Conservation (phyloP, 1,140 invertebrate species). For the Ceratosolen fusciceps region DNA sequence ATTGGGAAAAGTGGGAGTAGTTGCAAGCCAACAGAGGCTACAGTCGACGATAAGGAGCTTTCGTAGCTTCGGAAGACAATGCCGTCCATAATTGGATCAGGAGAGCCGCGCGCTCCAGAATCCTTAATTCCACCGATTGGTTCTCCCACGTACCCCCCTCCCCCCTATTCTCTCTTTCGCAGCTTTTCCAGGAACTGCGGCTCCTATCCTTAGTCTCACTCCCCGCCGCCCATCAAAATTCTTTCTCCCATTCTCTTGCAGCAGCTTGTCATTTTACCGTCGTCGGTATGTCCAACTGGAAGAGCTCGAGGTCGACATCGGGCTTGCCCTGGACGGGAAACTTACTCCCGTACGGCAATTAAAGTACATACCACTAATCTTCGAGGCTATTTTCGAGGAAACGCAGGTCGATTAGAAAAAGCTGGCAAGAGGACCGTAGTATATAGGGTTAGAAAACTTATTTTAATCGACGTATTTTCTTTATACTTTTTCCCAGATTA, state of each 20-base stretch:
- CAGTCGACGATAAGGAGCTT: slow-evolving; percentile 60
- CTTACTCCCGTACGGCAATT: background rate
- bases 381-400: background rate
- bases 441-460: background rate
- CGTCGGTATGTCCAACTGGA: too few species aligned
- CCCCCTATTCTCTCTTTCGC: slow-evolving; percentile 2
- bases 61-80: slow-evolving; percentile 63
- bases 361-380: slow-evolving; percentile 1
- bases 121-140: slow-evolving; percentile 62
- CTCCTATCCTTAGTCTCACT: background rate
- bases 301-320: background rate
- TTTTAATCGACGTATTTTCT: background rate
- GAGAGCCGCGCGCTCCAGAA: slow-evolving; percentile 59
- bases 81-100: slow-evolving; percentile 64
- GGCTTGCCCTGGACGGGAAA: background rate
- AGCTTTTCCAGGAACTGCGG: slow-evolving; percentile 13
- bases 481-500: background rate
- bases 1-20: slow-evolving; percentile 31
- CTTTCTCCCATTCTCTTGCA: background rate
- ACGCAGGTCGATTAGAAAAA: background rate
- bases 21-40: slow-evolving; percentile 26
- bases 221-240: slow-evolving; percentile 6
- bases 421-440: background rate
- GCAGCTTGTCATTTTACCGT: slow-evolving; percentile 28
- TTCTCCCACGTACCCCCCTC: slow-evolving; percentile 50